phyloP scores from a whole-genome alignment of 2,888 invertebrate genomes.

The Iselma pallidipennis region DNA sequence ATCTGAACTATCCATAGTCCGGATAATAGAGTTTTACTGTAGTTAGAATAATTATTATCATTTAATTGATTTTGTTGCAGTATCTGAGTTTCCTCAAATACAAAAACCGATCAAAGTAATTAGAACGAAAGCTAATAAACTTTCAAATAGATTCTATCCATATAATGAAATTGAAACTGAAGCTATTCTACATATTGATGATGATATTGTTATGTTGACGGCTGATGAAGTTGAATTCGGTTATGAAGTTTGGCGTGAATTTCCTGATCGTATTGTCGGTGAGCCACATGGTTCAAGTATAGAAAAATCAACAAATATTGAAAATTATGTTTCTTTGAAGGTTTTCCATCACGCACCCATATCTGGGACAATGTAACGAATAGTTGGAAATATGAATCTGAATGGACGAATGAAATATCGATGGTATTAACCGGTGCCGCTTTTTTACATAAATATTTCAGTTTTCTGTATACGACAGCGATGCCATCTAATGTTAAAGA shows the following conservation, averaged over 20 bases:
- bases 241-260: constrained; percentile 93
- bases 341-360: constrained; percentile 94
- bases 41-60: not conserved
- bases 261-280: constrained; percentile 88
- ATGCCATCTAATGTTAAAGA: constrained; percentile 83
- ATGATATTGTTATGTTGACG: constrained; percentile 94
- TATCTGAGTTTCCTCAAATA: constrained; percentile 86
- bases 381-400: constrained; percentile 93
- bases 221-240: constrained; percentile 96
- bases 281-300: constrained; percentile 11
- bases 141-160: constrained; percentile 95
- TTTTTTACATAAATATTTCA: constrained; percentile 97
- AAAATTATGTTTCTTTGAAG: constrained; percentile 50
- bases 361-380: constrained; percentile 87
- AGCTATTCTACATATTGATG: constrained; percentile 92
- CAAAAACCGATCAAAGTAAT: constrained; percentile 89
- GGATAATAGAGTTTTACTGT: not conserved
- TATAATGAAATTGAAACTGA: constrained; percentile 97
- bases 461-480: constrained; percentile 86
- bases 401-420: constrained; percentile 96
- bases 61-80: constrained; percentile 58
- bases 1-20: no score
- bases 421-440: constrained; percentile 97
- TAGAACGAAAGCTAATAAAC: constrained; percentile 84
- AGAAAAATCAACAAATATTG: not conserved